Percentiles rank a stretch among this genome's conserved stretches.
phyloP scores from a whole-genome alignment of 2,113 vertebrate genomes.

The Varanus salvator region DNA sequence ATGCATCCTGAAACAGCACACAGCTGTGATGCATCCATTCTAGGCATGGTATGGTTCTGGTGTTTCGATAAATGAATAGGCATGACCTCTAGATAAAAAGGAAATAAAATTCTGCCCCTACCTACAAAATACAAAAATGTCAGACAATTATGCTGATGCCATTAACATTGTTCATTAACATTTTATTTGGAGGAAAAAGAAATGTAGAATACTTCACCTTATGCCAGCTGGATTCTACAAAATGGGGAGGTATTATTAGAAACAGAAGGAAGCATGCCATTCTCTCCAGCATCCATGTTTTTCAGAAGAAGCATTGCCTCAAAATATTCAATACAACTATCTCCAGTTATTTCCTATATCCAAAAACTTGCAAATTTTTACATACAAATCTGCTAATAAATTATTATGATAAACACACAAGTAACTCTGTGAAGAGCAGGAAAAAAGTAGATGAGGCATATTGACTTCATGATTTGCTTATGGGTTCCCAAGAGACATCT shows the following conservation, averaged over 20 bases:
- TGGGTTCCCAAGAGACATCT: not conserved
- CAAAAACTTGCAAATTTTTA: not conserved
- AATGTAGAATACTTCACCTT: not conserved
- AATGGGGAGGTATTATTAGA: constrained; percentile 33
- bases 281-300: constrained; percentile 62
- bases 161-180: constrained; percentile 51
- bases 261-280: constrained; percentile 60
- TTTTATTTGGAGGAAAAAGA: constrained; percentile 42
- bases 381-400: not conserved
- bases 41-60: constrained; percentile 30
- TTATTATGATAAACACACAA: not conserved
- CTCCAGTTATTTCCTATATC: constrained; percentile 56
- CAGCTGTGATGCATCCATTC: constrained; percentile 16
- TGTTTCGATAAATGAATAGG: constrained; percentile 53
- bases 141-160: constrained; percentile 42
- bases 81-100: constrained; percentile 32
- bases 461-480: too few species aligned
- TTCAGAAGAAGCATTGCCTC: constrained; percentile 68
- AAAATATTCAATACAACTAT: constrained; percentile 71
- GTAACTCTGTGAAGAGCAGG: not conserved
- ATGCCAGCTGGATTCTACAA: constrained; percentile 50
- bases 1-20: constrained; percentile 8
- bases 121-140: constrained; percentile 52
- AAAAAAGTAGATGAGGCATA: not conserved
- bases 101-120: constrained; percentile 23